phyloP scores from a whole-genome alignment of 2,888 invertebrate species.

The Leptopilina drosophilae region DNA sequence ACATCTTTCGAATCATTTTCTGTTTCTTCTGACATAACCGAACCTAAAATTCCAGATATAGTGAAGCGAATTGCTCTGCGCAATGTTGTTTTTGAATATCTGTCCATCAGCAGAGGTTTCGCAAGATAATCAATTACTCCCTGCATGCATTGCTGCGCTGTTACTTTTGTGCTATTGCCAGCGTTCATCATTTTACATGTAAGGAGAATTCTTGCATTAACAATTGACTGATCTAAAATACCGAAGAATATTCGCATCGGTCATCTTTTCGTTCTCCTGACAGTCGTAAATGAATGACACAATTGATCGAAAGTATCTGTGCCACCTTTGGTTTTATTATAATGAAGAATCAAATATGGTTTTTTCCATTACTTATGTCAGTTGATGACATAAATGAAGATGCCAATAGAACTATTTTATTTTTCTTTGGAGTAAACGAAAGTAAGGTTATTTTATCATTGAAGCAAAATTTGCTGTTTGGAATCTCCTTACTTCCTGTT shows the following conservation, averaged over 20 bases:
- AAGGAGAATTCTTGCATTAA: constrained; percentile 56
- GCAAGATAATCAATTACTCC: constrained; percentile 19
- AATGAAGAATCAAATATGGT: constrained; percentile 50
- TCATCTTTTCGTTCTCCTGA: constrained; percentile 56
- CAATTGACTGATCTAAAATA: constrained; percentile 59
- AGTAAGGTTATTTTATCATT: constrained; percentile 46
- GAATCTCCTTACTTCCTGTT: constrained; percentile 40
- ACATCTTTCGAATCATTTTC: background rate
- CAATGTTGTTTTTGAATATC: constrained; percentile 17
- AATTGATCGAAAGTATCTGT: constrained; percentile 61
- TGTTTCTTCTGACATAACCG: background rate
- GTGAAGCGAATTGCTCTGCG: constrained; percentile 18
- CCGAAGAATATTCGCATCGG: constrained; percentile 58
- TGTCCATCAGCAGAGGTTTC: constrained; percentile 30
- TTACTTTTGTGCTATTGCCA: constrained; percentile 31
- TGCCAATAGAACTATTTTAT: constrained; percentile 51
- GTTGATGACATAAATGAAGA: constrained; percentile 41
- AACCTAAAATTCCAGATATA: background rate
- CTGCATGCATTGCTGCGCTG: constrained; percentile 8
- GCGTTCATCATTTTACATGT: constrained; percentile 30
- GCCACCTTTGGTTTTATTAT: constrained; percentile 61
- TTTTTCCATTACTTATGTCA: constrained; percentile 45
- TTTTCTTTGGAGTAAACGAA: constrained; percentile 43
- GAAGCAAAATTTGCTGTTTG: constrained; percentile 45
- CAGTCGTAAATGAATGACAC: constrained; percentile 54